Evolutionary conservation across 1,140 invertebrate genomes (phyloP), one percentile per base, ranked within the genome.

Genomic region (Lasaia peninsularis): DNA sequence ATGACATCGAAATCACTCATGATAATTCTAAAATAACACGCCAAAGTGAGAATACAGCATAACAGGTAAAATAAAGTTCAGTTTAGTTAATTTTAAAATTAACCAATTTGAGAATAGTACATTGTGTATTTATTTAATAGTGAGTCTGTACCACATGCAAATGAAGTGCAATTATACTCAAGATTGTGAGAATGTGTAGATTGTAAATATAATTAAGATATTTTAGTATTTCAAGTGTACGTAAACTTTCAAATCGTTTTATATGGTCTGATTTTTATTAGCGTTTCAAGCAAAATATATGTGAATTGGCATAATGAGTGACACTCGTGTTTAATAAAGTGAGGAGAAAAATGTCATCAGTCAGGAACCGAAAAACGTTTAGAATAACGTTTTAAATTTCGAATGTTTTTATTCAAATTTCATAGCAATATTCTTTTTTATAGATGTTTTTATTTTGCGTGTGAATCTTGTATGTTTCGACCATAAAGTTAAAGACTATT

Each of bases 151-250:
- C 69, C 64, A 70, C 73, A 84, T 79, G 77, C 66, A 78, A 83
- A 85, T 78, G 83, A 88, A 88, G 85, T 88, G 85, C 85, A 88
- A 88, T 88, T 88, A 84, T 85, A 88, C 82, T 86, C 80, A 78
- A 80, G 76, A 84, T 83, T 86, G 85, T 88, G 83, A 86, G 76
- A 84, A 18, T 44, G 37, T 44, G 37, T 44, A 69, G 64, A 63
- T 56, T 88, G 85, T 88, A 88, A 58, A 86, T 86, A 88, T 82
- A 82, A 71, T 58, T 58, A 66, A 44, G 28, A 37, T 78, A 80
- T 73, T 78, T 80, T 80, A 82, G 77, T 71, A 75, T 79, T 78
- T 81, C 77, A 51, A 12, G 21, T 55, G 53, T 55, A 11, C 37
- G 53, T 55, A 37, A 51, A 21, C 21, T 34, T 51, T 58, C 14